phyloP scores from a whole-genome alignment of 2,888 invertebrate genomes.

The Ochropleura plecta region DNA sequence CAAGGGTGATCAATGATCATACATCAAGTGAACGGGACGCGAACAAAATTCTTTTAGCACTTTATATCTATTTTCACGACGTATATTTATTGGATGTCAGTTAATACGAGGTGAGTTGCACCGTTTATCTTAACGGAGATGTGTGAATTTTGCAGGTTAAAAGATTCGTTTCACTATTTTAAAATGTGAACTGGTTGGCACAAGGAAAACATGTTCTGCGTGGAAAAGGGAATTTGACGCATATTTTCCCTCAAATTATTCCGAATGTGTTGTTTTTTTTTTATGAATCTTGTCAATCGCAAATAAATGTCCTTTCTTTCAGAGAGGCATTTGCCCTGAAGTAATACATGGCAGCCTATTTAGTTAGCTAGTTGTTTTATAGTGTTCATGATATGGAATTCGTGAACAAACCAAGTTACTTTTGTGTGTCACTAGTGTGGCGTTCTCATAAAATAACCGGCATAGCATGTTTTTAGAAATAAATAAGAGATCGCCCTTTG shows the following conservation, averaged over 20 bases:
- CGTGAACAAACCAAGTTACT: background rate
- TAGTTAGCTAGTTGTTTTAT: background rate
- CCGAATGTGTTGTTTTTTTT: background rate
- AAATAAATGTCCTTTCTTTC: background rate
- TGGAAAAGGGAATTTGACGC: background rate
- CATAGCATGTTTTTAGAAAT: background rate
- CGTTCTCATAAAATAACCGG: background rate
- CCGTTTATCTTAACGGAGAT: slow-evolving; percentile 47
- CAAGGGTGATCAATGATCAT: slow-evolving; percentile 67
- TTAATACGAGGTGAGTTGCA: slow-evolving; percentile 62
- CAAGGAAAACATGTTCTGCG: background rate
- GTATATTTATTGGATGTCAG: slow-evolving; percentile 67
- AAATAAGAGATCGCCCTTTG: background rate
- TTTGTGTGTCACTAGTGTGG: background rate
- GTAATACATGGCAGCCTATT: background rate
- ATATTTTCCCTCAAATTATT: no score
- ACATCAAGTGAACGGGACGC: slow-evolving; percentile 63
- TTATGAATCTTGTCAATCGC: background rate
- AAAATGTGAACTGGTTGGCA: slow-evolving; percentile 1
- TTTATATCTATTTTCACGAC: slow-evolving; percentile 69
- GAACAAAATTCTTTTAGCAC: slow-evolving; percentile 68
- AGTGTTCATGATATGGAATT: background rate
- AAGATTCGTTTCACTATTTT: slow-evolving; percentile 35
- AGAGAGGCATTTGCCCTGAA: background rate
- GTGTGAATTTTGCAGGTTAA: slow-evolving; percentile 24